These are phyloP conservation scores for Poecilobothrus nobilitatus DNA, from an alignment of 2,888 invertebrate species.

Conservation along the genomic window DNA sequence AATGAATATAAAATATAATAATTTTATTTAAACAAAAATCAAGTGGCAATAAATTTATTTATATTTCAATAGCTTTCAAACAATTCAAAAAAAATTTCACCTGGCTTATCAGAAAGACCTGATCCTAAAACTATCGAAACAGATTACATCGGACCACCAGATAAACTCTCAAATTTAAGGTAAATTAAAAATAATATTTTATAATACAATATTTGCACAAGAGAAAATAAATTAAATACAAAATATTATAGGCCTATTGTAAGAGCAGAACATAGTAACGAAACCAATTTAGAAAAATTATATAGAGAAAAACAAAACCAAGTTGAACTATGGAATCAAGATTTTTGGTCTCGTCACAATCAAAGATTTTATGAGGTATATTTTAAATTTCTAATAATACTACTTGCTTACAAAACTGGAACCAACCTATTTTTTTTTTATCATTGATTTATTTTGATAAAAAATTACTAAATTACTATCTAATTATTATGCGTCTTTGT, in stretches of 20 bases:
- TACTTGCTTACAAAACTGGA: too few relatives aligned
- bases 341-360: slow-evolving; percentile 77
- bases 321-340: slow-evolving; percentile 75
- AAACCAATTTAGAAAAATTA: slow-evolving; percentile 56
- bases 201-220: too few relatives aligned
- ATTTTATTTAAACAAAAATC: too few relatives aligned
- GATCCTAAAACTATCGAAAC: slow-evolving; percentile 29
- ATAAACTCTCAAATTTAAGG: slow-evolving; percentile 69
- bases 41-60: too few relatives aligned
- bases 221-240: too few relatives aligned
- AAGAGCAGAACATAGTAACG: slow-evolving; percentile 40
- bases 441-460: slow-evolving; percentile 15
- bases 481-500: too few relatives aligned
- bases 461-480: slow-evolving; percentile 19
- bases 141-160: slow-evolving; percentile 55
- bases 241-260: not conserved
- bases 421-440: too few relatives aligned
- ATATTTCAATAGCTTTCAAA: too few relatives aligned
- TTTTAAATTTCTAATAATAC: too few relatives aligned
- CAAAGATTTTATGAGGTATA: slow-evolving; percentile 60
- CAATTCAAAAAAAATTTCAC: not conserved
- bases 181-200: too few relatives aligned
- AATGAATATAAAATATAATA: too few relatives aligned
- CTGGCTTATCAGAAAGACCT: slow-evolving; percentile 31
- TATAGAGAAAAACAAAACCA: slow-evolving; percentile 57